Conservation (phyloP, 2,888 invertebrate genomes). For the Xestoiulus laeticollis region DNA sequence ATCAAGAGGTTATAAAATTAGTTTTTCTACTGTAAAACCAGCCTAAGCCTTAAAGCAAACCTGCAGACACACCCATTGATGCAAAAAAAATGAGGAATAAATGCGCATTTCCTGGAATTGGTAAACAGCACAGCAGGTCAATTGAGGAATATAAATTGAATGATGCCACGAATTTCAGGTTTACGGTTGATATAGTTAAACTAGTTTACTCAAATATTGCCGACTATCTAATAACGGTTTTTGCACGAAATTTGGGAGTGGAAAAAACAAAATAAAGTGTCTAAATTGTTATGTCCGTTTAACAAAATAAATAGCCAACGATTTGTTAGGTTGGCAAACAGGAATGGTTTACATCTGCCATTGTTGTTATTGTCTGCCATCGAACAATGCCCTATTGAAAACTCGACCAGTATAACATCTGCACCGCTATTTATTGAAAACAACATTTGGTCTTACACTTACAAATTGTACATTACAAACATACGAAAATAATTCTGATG, state of each 20-base stretch:
- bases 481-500: too few species aligned
- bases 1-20: background rate
- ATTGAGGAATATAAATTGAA: background rate
- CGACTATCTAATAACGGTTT: background rate
- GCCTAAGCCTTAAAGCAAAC: background rate
- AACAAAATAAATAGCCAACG: background rate
- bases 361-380: background rate
- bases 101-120: background rate
- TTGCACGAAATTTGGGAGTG: background rate
- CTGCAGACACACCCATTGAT: conserved; percentile 15
- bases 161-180: background rate
- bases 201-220: background rate
- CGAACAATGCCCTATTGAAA: background rate
- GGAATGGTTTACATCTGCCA: background rate
- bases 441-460: background rate
- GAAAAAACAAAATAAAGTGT: background rate
- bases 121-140: background rate
- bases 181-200: background rate
- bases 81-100: background rate
- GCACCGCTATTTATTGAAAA: background rate
- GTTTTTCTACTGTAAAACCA: background rate
- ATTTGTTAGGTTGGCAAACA: background rate
- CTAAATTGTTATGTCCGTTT: background rate
- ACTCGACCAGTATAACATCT: background rate
- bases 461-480: too few species aligned